A percentile compares a stretch with the other conserved stretches of the same genome.
Evolutionary conservation across 2,888 invertebrate species (phyloP).

Genomic region (Hypena proboscidalis): DNA sequence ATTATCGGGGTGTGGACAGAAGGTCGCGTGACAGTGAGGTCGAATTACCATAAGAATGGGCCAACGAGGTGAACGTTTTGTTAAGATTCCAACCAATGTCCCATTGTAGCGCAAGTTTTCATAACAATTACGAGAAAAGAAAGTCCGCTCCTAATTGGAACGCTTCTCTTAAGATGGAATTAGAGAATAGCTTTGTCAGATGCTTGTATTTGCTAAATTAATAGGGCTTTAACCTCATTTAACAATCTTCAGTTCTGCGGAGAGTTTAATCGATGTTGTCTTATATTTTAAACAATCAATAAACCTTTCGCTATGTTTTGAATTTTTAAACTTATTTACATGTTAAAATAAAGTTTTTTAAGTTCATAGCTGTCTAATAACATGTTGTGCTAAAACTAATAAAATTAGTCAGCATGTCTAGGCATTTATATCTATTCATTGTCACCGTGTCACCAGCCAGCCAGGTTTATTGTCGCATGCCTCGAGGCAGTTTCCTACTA

Average conservation of each 20-base stretch:
- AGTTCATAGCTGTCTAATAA: too few species aligned
- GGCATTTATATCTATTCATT: slow-evolving; percentile 63
- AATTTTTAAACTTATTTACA: too few species aligned
- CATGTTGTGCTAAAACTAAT: too few species aligned
- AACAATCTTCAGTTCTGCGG: slow-evolving; percentile 7
- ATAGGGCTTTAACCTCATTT: slow-evolving; percentile 18
- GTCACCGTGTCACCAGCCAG: slow-evolving; percentile 71
- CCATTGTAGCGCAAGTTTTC: slow-evolving; percentile 64
- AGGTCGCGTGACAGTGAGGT: slow-evolving; percentile 77
- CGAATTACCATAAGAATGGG: slow-evolving; percentile 80
- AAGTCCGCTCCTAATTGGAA: slow-evolving; percentile 41
- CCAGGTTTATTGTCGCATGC: slow-evolving; percentile 77
- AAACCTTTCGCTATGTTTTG: too few species aligned
- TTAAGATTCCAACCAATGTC: slow-evolving; percentile 67
- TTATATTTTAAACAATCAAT: too few species aligned
- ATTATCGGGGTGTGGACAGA: slow-evolving; percentile 82
- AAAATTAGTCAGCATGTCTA: too few species aligned
- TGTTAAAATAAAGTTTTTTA: too few species aligned
- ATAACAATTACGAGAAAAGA: slow-evolving; percentile 59
- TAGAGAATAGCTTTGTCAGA: slow-evolving; percentile 28
- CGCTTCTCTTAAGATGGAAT: slow-evolving; percentile 36
- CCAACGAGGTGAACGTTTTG: slow-evolving; percentile 77
- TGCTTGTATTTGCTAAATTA: slow-evolving; percentile 27
- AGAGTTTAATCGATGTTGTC: too few species aligned
- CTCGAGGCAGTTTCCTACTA: slow-evolving; percentile 71